Percentiles rank a stretch among this genome's conserved stretches.
These are phyloP conservation scores for Synergus umbraculus DNA, from an alignment of 2,888 invertebrate species.

Conservation along the genomic window DNA sequence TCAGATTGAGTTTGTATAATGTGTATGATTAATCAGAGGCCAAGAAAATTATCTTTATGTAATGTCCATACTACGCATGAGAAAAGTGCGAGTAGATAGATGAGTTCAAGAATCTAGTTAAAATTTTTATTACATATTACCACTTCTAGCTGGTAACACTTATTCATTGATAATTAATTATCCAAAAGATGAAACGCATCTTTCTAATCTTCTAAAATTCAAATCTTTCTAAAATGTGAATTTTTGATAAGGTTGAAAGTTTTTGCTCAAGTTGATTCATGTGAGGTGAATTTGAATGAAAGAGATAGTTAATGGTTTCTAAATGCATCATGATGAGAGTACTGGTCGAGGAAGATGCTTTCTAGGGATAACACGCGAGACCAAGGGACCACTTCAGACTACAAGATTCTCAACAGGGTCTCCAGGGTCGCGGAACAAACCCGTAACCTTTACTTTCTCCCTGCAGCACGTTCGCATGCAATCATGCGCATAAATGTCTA, in stretches of 20 bases:
- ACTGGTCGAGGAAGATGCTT: slow-evolving; percentile 62
- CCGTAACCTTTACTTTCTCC: slow-evolving; percentile 70
- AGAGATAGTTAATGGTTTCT: slow-evolving; percentile 14
- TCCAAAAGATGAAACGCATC: too few species aligned
- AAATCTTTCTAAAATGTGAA: neutral
- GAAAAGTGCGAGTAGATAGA: neutral
- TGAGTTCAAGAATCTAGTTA: neutral
- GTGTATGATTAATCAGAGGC: neutral
- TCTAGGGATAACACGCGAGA: slow-evolving; percentile 65
- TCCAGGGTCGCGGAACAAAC: slow-evolving; percentile 67
- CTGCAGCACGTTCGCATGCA: slow-evolving; percentile 46
- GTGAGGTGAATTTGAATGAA: slow-evolving; percentile 30
- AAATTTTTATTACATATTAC: too few species aligned
- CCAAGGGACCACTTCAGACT: slow-evolving; percentile 51
- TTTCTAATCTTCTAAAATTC: neutral
- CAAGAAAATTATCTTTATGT: slow-evolving; percentile 1
- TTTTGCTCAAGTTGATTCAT: neutral
- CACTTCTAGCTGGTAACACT: too few species aligned
- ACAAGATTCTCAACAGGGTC: slow-evolving; percentile 59
- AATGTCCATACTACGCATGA: neutral
- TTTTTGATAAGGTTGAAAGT: neutral
- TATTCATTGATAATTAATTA: too few species aligned
- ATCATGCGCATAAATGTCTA: slow-evolving; percentile 36
- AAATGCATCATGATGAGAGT: neutral
- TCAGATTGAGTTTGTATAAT: neutral